phyloP scores from a whole-genome alignment of 2,888 invertebrate species.

The Pyralis farinalis region DNA sequence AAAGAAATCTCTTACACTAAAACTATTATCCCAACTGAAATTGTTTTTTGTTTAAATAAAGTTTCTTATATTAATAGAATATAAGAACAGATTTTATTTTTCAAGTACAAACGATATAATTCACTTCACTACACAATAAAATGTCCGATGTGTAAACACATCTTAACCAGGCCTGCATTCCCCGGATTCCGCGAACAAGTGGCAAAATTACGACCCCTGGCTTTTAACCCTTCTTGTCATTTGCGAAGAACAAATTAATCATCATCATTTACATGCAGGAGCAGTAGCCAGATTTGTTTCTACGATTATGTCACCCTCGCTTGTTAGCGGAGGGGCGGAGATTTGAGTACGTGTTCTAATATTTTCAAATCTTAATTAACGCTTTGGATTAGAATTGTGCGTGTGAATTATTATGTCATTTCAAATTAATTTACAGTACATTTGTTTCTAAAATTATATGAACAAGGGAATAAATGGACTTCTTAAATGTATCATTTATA shows the following conservation, averaged over 20 bases:
- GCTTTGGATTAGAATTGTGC: constrained; percentile 19
- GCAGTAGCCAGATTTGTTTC: constrained; percentile 79
- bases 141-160: not conserved
- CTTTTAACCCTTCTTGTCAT: constrained; percentile 80
- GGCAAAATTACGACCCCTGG: constrained; percentile 60
- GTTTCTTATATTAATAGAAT: no score
- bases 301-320: constrained; percentile 76
- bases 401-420: constrained; percentile 8
- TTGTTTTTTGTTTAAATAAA: no score
- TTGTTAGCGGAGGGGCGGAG: constrained; percentile 63
- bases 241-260: constrained; percentile 79
- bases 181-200: constrained; percentile 63
- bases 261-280: constrained; percentile 80
- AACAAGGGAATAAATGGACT: no score
- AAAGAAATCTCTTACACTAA: no score
- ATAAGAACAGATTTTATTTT: no score
- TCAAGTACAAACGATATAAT: no score
- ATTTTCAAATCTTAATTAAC: constrained; percentile 55
- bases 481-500: no score
- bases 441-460: not conserved
- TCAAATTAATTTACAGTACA: not conserved
- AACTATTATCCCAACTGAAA: no score
- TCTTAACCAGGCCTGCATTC: constrained; percentile 40
- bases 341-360: constrained; percentile 64
- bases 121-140: no score